Evolutionary conservation across 1,140 invertebrate species (phyloP), one percentile per base, ranked within the genome.

Genomic region (Stegodyphus dumicola): DNA sequence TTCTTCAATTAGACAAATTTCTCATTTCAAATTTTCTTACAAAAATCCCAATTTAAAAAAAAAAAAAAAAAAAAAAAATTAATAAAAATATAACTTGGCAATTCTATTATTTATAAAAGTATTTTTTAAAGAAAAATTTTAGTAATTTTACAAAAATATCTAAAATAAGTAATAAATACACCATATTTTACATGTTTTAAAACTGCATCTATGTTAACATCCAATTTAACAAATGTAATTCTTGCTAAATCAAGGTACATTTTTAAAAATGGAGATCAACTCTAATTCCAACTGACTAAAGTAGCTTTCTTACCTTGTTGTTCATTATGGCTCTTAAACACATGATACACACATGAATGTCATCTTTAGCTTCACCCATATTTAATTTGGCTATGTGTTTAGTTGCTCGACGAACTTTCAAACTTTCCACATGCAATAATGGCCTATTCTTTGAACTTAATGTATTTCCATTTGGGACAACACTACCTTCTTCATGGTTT

Each of bases 291-390:
- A 67, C 15, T 11, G 65, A 15, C 7, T 67, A 71, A 52, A 51
- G 49, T 13, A 17, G 6, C 48, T 54, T 18, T n/a, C 70, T 90
- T 91, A 96, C 96, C 93, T 99, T 99, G 90, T 99, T 99, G 92
- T 99, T 99, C 98, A 99, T 99, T 89, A 99, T 99, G 76, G 98
- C 98, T 53, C 98, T 93, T 92, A 99, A 94, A 92, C 98, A 99
- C 94, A 99, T 96, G 88, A 99, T 99, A 92, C 97, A 99, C 77
- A 99, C 97, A 91, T 99, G 98, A 88, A 99, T 98, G 90, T 99
- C 98, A 91, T 99, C 98, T 87, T 97, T 97, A 65, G 97, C 95
- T 89, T 99, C 97, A 65, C 98, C 98, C 96, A 99, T 98, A 90
- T 98, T 98, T 53, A 99, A 92, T 89, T 96, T 94, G 33, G 95